A percentile compares a stretch with the other conserved stretches of the same genome.
Evolutionary conservation across 2,797 vertebrate species (phyloP).

Genomic region (Acrossocheilus fasciatus): DNA sequence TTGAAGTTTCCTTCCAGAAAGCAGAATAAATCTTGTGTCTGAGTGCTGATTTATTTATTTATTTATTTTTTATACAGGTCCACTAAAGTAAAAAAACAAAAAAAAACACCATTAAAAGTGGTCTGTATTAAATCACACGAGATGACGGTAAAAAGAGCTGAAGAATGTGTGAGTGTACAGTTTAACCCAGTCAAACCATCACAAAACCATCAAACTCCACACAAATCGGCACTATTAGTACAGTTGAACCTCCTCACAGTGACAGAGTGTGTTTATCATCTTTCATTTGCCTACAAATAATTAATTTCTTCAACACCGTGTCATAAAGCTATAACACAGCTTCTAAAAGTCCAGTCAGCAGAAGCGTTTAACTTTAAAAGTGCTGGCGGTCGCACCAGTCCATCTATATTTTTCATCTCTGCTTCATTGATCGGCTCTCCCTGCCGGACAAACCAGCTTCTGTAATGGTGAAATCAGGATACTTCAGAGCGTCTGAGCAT

Average conservation of each 20-base stretch:
- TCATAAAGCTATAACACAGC: background rate
- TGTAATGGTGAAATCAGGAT: background rate
- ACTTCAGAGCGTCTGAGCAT: slow-evolving; percentile 4
- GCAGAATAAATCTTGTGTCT: too few species aligned
- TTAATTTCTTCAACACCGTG: background rate
- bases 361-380: background rate
- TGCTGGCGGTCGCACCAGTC: background rate
- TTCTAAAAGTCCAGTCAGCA: background rate
- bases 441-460: background rate
- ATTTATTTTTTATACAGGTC: too few species aligned
- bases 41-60: too few species aligned
- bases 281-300: background rate
- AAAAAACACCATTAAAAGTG: background rate
- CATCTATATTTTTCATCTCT: background rate
- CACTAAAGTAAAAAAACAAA: too few species aligned
- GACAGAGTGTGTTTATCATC: background rate
- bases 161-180: too few species aligned
- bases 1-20: too few species aligned
- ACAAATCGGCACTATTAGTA: background rate
- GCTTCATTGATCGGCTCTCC: background rate
- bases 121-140: background rate
- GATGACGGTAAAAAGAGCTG: background rate
- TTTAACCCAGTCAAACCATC: background rate
- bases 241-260: background rate
- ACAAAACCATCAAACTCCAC: background rate